phyloP scores from a whole-genome alignment of 2,797 vertebrate species.

The Perodicticus potto region DNA sequence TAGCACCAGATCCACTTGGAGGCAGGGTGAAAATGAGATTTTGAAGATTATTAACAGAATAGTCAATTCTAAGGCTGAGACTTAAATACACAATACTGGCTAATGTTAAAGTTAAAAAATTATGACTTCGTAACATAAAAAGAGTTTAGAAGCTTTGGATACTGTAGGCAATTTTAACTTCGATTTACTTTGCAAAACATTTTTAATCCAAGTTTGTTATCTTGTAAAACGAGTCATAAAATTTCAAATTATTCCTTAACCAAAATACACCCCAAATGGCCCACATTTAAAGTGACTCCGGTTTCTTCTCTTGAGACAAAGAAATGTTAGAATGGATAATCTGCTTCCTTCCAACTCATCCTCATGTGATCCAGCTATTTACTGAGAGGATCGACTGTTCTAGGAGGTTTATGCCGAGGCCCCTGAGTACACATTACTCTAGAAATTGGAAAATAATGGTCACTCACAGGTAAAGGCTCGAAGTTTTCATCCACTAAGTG shows the following conservation, averaged over 20 bases:
- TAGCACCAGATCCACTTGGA: conserved; percentile 1
- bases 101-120: conserved; percentile 44
- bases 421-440: neutral
- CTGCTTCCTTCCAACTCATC: neutral
- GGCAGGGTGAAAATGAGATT: neutral
- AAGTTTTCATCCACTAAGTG: conserved; percentile 94
- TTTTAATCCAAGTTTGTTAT: neutral
- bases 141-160: neutral
- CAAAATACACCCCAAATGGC: neutral
- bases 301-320: conserved; percentile 9
- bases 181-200: conserved; percentile 25
- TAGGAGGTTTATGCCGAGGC: neutral
- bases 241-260: neutral
- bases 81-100: neutral
- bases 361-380: neutral
- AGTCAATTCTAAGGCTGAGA: neutral
- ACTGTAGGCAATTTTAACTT: conserved; percentile 26
- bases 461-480: conserved; percentile 94
- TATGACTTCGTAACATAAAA: conserved; percentile 26
- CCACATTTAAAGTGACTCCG: neutral
- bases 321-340: neutral
- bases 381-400: neutral
- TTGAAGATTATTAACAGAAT: conserved; percentile 47
- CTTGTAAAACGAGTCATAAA: conserved; percentile 21
- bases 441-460: neutral